Conservation (phyloP, 2,113 vertebrate species). For the Syngnathus floridae region DNA sequence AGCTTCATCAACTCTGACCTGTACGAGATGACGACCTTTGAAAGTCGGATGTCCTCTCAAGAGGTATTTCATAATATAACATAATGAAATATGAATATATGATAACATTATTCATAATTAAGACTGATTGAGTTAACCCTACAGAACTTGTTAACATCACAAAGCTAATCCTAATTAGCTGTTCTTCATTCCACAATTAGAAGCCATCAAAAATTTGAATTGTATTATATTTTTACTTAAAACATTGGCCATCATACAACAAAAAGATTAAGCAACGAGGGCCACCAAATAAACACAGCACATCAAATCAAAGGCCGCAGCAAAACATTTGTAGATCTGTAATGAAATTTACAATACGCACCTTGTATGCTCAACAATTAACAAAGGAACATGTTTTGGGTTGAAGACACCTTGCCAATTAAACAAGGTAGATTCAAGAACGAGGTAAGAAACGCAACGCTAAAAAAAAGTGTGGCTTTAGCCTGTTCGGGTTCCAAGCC, state of each 20-base stretch:
- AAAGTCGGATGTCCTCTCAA: background rate
- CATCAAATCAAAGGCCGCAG: background rate
- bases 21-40: background rate
- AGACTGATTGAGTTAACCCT: background rate
- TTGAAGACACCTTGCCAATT: background rate
- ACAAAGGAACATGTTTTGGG: background rate
- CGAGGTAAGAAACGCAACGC: background rate
- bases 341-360: background rate
- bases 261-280: background rate
- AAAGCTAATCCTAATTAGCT: background rate
- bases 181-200: background rate
- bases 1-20: background rate
- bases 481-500: constrained; percentile 1
- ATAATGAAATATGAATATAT: too few relatives aligned
- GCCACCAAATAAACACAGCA: background rate
- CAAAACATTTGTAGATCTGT: background rate
- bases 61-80: background rate
- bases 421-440: background rate
- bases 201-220: background rate
- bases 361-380: background rate
- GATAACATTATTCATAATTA: background rate
- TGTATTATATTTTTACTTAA: background rate
- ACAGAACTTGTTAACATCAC: background rate
- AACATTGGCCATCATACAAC: background rate
- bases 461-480: background rate